Evolutionary conservation across 2,797 vertebrate genomes (phyloP), one percentile per base, ranked within the genome.

Genomic region (Strix occidentalis): DNA sequence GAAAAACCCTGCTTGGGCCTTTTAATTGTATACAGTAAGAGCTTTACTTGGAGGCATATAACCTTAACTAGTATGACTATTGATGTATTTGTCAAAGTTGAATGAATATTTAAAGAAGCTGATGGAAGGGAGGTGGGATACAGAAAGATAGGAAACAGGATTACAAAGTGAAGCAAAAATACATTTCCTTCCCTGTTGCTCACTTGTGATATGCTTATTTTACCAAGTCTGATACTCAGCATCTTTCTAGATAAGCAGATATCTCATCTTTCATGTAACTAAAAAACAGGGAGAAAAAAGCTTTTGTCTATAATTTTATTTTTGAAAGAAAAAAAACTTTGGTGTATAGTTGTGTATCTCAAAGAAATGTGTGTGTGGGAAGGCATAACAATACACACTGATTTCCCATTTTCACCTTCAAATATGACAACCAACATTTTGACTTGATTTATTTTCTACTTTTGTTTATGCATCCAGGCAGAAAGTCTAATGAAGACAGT

Each of bases 321-420:
- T 89, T 71, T 78, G 28, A 70, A 93, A 84, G 54, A 46, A 64
- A 71, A 50, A 29, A 51, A 12, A 0, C 17, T 76, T 79, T n/a
- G 37, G 43, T 54, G 43, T 54, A 10, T 58, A 65, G 74, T 57
- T 72, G 16, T 79, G 31, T 61, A n/a, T 66, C 74, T 91, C 29
- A 19, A 82, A 88, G 64, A 89, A 71, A 56, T 9, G 46, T 56
- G 86, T 90, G 84, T 39, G 84, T 66, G 70, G 75, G 53, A 93
- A 90, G 43, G 31, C 76, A 88, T 46, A 79, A 57, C 63, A 58
- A 25, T 43, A 65, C 43, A 70, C 20, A 33, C 64, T 64, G 75
- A 90, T 41, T 94, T 93, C 83, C 84, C 68, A 0, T 95, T 94
- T 95, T 92, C 75, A 80, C 77, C 91, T 80, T 90, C 90, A 90